Evolutionary conservation across 2,797 vertebrate genomes (phyloP).

Genomic region (Poecilia velifera): DNA sequence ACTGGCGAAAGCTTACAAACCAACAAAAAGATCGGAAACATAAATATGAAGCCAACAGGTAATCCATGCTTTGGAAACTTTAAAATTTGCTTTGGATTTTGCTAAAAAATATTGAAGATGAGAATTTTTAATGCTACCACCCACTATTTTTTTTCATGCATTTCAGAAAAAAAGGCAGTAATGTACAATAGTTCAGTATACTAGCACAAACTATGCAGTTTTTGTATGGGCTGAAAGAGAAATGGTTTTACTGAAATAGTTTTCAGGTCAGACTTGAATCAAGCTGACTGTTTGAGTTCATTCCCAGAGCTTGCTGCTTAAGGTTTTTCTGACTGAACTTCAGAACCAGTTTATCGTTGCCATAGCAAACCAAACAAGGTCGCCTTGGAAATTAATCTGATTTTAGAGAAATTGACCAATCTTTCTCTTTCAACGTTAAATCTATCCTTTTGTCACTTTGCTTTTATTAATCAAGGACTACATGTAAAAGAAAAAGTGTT

Average conservation of each 20-base stretch:
- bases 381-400: constrained; percentile 6
- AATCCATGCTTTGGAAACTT: background rate
- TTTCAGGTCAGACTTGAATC: background rate
- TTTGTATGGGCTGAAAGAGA: background rate
- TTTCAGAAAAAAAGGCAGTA: background rate
- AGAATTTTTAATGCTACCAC: background rate
- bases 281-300: background rate
- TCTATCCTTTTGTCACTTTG: background rate
- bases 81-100: background rate
- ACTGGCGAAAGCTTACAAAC: background rate
- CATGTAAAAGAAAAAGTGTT: background rate
- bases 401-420: background rate
- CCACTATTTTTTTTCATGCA: background rate
- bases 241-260: background rate
- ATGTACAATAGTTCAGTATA: background rate
- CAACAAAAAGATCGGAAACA: background rate
- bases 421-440: constrained; percentile 2
- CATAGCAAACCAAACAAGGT: background rate
- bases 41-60: background rate
- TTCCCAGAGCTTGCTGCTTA: background rate
- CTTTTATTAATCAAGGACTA: background rate
- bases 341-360: background rate
- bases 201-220: background rate
- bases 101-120: too few species aligned
- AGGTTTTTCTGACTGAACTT: background rate